Conservation (phyloP, 2,113 vertebrate genomes). For the Oxyura jamaicensis region DNA sequence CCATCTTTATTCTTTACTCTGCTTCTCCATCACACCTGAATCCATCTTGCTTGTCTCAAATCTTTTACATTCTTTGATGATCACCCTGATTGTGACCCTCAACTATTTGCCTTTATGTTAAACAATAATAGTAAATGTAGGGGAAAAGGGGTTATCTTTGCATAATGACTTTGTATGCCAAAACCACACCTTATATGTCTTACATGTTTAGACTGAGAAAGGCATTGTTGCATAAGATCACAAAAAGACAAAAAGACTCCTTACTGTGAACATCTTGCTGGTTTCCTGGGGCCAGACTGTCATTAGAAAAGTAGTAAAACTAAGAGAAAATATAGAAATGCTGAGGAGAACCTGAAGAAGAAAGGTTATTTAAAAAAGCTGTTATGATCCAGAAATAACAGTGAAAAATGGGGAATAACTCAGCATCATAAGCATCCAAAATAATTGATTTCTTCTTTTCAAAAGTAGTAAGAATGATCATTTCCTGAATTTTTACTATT, state of each 20-base stretch:
- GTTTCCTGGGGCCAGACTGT: not conserved
- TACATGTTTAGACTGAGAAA: not conserved
- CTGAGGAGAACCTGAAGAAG: not conserved
- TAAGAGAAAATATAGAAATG: not conserved
- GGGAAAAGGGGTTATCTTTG: not conserved
- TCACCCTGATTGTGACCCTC: not conserved
- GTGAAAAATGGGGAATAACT: not conserved
- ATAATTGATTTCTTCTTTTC: not conserved
- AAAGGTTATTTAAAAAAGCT: not conserved
- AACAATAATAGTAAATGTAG: not conserved
- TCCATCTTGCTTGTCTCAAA: too few species aligned
- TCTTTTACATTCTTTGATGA: not conserved
- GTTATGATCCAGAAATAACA: not conserved
- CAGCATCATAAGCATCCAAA: not conserved
- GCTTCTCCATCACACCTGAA: not conserved
- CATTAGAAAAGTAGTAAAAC: not conserved
- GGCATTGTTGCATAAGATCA: fast-evolving
- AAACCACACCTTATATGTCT: not conserved
- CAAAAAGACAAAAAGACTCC: not conserved
- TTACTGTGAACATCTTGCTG: not conserved
- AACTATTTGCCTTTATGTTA: not conserved
- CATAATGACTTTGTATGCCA: not conserved
- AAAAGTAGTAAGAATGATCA: not conserved
- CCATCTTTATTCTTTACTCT: not conserved
- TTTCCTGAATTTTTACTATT: not conserved